Conservation (phyloP, 2,113 vertebrate species). For the Motacilla alba region DNA sequence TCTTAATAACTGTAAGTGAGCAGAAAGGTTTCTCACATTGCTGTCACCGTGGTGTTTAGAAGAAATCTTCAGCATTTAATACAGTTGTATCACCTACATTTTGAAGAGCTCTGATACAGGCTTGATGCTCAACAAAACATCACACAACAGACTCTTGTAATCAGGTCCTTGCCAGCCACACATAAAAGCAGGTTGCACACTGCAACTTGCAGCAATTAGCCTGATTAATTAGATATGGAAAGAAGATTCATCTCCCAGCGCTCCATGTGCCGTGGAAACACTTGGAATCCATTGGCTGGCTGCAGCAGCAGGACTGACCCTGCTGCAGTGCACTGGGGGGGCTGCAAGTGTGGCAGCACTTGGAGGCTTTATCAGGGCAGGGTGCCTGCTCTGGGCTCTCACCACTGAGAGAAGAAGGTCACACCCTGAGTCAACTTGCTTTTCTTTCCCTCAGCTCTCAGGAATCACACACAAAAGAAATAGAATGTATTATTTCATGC, state of each 20-base stretch:
- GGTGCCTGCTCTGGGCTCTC: not conserved
- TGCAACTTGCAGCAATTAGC: not conserved
- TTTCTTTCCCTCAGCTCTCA: not conserved
- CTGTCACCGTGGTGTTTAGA: fast-evolving
- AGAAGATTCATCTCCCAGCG: not conserved
- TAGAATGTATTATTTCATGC: not conserved
- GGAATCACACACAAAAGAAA: not conserved
- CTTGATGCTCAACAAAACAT: not conserved
- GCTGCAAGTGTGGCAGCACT: not conserved
- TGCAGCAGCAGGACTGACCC: not conserved
- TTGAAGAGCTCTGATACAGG: not conserved
- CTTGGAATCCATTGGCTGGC: not conserved
- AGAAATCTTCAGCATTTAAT: not conserved
- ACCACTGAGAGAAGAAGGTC: not conserved
- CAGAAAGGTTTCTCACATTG: not conserved
- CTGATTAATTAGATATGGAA: not conserved
- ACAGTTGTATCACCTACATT: not conserved
- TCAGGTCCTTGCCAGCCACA: not conserved
- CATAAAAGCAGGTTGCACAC: not conserved
- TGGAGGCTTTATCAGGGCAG: not conserved
- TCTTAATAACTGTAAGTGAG: not conserved
- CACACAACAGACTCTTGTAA: not conserved
- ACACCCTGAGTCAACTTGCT: not conserved
- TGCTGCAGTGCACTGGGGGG: not conserved
- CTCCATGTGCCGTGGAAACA: not conserved